Conservation (phyloP, 2,888 invertebrate species). For the Gisinianus flammeolus region DNA sequence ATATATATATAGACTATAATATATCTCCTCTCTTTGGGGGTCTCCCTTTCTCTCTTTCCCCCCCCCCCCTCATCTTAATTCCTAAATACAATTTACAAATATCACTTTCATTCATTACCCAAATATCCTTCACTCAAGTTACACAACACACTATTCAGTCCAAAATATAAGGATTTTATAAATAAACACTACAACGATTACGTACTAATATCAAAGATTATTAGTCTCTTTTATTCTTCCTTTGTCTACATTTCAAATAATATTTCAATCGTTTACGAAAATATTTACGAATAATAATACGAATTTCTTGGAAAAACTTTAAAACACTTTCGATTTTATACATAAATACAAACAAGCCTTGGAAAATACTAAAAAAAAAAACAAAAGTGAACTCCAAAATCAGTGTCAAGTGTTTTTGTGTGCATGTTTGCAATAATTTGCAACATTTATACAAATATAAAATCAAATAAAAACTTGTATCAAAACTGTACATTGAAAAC, state of each 20-base stretch:
- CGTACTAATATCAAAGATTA: too few relatives aligned
- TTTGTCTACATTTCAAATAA: too few relatives aligned
- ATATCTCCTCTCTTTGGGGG: too few relatives aligned
- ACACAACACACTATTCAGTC: neutral
- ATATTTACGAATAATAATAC: neutral
- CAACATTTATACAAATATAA: too few relatives aligned
- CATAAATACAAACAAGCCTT: neutral
- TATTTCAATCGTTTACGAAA: neutral
- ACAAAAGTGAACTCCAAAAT: neutral
- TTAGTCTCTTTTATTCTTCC: too few relatives aligned
- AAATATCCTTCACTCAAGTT: neutral
- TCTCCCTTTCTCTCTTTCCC: neutral
- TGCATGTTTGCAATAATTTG: too few relatives aligned
- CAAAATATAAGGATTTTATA: too few relatives aligned
- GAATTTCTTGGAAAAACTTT: neutral
- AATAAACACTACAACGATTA: too few relatives aligned
- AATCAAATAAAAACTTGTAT: too few relatives aligned
- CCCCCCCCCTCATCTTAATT: neutral
- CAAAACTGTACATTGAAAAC: too few relatives aligned
- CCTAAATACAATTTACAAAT: neutral
- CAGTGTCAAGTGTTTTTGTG: neutral
- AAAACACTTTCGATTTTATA: neutral
- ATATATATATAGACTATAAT: too few relatives aligned
- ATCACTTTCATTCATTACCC: constrained; percentile 10
- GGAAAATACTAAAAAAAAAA: neutral